Conservation (phyloP, 2,797 vertebrate species). For the Rachycentron canadum region DNA sequence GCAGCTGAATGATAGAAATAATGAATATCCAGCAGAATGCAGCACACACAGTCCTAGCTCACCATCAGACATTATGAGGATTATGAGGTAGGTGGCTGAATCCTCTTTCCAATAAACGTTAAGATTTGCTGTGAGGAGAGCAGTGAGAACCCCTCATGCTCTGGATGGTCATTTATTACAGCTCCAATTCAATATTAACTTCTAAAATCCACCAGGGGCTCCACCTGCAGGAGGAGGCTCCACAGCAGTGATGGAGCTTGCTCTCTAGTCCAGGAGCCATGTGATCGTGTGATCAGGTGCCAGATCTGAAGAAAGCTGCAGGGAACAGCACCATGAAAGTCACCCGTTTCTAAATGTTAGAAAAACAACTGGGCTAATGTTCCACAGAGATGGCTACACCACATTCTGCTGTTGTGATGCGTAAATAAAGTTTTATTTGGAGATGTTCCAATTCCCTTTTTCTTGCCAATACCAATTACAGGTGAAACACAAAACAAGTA, state of each 20-base stretch:
- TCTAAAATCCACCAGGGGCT: too few species aligned
- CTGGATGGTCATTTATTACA: neutral
- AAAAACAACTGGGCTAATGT: neutral
- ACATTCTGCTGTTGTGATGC: neutral
- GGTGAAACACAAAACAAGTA: too few species aligned
- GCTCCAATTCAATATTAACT: neutral
- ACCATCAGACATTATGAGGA: neutral
- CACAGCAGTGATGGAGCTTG: too few species aligned
- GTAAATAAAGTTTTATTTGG: too few species aligned
- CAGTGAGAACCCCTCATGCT: neutral
- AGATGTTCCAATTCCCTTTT: too few species aligned
- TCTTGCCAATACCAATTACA: too few species aligned
- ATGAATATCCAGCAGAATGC: neutral
- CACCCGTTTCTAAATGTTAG: neutral
- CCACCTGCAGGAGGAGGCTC: too few species aligned
- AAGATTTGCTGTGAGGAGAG: neutral
- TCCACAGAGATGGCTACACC: neutral
- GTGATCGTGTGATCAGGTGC: too few species aligned
- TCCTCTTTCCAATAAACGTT: neutral
- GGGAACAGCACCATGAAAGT: neutral
- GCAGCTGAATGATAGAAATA: too few species aligned
- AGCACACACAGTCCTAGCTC: neutral
- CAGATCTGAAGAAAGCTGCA: too few species aligned
- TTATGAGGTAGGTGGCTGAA: neutral
- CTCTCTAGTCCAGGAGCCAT: too few species aligned